Base-by-base conservation (phyloP, 92 coral and sea anemone genomes). In the Metridium senile region DNA sequence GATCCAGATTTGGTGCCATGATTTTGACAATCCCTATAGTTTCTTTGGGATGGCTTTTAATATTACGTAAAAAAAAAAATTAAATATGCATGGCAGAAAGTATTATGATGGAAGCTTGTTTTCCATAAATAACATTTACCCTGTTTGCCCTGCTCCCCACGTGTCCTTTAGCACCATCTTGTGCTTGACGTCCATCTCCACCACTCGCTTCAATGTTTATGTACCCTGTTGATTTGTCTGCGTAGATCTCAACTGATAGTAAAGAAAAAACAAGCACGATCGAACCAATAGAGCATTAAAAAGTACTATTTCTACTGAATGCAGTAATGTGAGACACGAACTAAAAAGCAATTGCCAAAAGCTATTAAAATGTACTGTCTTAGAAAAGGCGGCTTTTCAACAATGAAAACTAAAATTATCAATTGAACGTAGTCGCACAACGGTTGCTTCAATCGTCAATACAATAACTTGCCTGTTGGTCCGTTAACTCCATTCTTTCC, bases 401-500 rank as follows among this genome's bases (percentile, higher is more conserved):
- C 51, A 7, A 45, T 7, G 51, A 16, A 45, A 7, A 7, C 7
- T 45, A 45, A 45, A 33, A 19, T n/a, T n/a, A n/a, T n/a, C n/a
- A n/a, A n/a, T n/a, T n/a, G n/a, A n/a, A n/a, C n/a, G n/a, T n/a
- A n/a, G n/a, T n/a, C n/a, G n/a, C n/a, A n/a, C n/a, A n/a, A n/a
- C n/a, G n/a, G n/a, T n/a, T n/a, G n/a, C n/a, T n/a, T n/a, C n/a
- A n/a, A n/a, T n/a, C n/a, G n/a, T n/a, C n/a, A n/a, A n/a, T n/a
- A n/a, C n/a, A n/a, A n/a, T n/a, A n/a, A n/a, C n/a, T n/a, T 76
- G 62, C 81, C 74, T 23, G 62, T 64, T 22, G 81, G 61, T 9
- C 81, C 81, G 19, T 63, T 8, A 18, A 64, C 71, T 18, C 81
- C 81, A 76, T 61, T 33, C 20, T 63, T 76, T 13, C 81, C 81